phyloP scores from a whole-genome alignment of 2,113 vertebrate species.

The cat (Felis catus) region F.catus_Fca126_mat1.0 CM031415.1:78378001-78378500 shows the following conservation, averaged over 20 bases:
- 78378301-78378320: not conserved
- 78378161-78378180: no score
- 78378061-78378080: not conserved
- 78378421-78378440: not conserved
- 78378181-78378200: not conserved
- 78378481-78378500: not conserved
- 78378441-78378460: not conserved
- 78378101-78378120: not conserved
- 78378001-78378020: not conserved
- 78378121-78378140: not conserved
- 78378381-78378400: not conserved
- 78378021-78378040: not conserved
- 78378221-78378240: not conserved
- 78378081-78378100: not conserved
- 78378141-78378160: no score
- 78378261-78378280: not conserved
- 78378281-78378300: not conserved
- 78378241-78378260: not conserved
- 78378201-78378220: not conserved
- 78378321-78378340: not conserved
- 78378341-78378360: not conserved
- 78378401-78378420: not conserved
- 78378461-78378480: fast-evolving
- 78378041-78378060: not conserved
- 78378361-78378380: not conserved